phyloP scores from a whole-genome alignment of 2,888 invertebrate species.

The Neoascia interrupta region DNA sequence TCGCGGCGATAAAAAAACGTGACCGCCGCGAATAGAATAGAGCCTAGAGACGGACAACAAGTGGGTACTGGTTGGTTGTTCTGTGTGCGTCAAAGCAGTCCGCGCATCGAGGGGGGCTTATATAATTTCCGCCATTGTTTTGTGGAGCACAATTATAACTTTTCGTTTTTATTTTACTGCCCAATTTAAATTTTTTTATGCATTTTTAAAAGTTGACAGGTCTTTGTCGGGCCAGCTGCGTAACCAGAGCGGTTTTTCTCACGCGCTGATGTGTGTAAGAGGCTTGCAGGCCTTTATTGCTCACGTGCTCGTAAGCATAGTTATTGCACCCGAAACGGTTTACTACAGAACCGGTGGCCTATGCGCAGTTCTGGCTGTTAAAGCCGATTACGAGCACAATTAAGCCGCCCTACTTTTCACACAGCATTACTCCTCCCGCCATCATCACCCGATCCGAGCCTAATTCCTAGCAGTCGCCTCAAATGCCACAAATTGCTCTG shows the following conservation, averaged over 20 bases:
- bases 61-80: background rate
- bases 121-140: slow-evolving; percentile 6
- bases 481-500: slow-evolving; percentile 4
- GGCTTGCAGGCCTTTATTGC: too few relatives aligned
- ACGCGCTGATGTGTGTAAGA: background rate
- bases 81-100: background rate
- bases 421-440: background rate
- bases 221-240: too few relatives aligned
- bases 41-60: too few relatives aligned
- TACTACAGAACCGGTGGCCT: background rate
- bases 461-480: slow-evolving; percentile 12
- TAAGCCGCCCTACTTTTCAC: slow-evolving; percentile 26
- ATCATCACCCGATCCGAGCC: slow-evolving; percentile 11
- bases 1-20: slow-evolving; percentile 49
- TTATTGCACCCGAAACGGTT: slow-evolving; percentile 1
- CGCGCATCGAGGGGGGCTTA: background rate
- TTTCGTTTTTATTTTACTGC: slow-evolving; percentile 7
- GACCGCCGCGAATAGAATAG: slow-evolving; percentile 26
- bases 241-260: slow-evolving; percentile 1
- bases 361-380: too few relatives aligned
- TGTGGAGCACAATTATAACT: too few relatives aligned
- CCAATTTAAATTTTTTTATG: slow-evolving; percentile 8
- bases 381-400: slow-evolving; percentile 20
- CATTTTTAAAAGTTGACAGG: background rate
- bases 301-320: slow-evolving; percentile 10